Base-by-base conservation (phyloP, 2,888 invertebrate genomes). In the Tenthredo livida region DNA sequence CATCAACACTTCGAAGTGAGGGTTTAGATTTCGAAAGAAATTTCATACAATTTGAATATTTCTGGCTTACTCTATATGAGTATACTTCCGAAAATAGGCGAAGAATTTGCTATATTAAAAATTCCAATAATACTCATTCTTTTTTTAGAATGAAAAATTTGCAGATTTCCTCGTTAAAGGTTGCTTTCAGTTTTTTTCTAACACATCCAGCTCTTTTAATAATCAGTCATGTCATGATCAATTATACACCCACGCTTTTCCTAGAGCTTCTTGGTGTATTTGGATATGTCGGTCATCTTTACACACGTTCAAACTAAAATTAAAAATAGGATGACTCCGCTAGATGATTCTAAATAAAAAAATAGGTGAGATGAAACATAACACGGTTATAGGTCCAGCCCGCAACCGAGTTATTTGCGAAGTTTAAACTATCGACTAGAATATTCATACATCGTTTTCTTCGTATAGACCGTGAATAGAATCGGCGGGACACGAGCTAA, bases 341-440 rank as follows among this genome's bases (percentile, higher is more conserved):
- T 17, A n/a, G 40, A 61, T 80, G 21, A 58, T 80, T 80, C 61
- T 80, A 61, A 80, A 80, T 54, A 58, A 78, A 77, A n/a, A 80
- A 80, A n/a, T 80, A 80, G 78, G 61, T 40, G 25, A 80, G 37
- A 61, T 80, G 78, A 80, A 58, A 37, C 29, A 80, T 21, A 80
- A 80, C 21, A 80, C 78, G 33, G 61, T 37, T 29, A 21, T 40
- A 80, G 61, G 61, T 80, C 78, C 50, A 9, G 29, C 50, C 29
- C 37, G 54, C 17, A 54, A 12, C 15, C 58, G n/a, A 80, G 58
- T 15, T 80, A 80, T 80, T 80, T 58, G 78, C 61, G 78, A 80
- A 80, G 61, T 25, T 40, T 43, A 15, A 58, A 6, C 77, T 29
- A 15, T 77, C 33, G 58, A 10, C 29, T 50, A 77, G 21, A 77